Evolutionary conservation across 2,113 vertebrate genomes (phyloP).

Genomic region (cattle (Bos taurus)): ARS-UCD2.0 NC_037329.1:89371501-89372000

Average conservation of each 20-base stretch:
- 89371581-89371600: background rate
- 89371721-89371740: background rate
- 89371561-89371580: background rate
- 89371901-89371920: rapidly evolving
- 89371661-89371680: background rate
- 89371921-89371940: background rate
- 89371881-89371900: constrained; percentile 81
- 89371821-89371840: constrained; percentile 89
- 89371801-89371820: constrained; percentile 93
- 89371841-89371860: constrained; percentile 86
- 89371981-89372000: background rate
- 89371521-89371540: background rate
- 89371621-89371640: rapidly evolving
- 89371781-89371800: constrained; percentile 90
- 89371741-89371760: background rate
- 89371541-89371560: background rate
- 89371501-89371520: background rate
- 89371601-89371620: background rate
- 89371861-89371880: constrained; percentile 83
- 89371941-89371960: background rate
- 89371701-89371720: background rate
- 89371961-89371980: too few relatives aligned
- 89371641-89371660: background rate
- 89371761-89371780: constrained; percentile 88
- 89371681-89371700: rapidly evolving